A percentile compares a stretch with the other conserved stretches of the same genome.
Conservation (phyloP, 2,113 vertebrate species). For the Glareola pratincola region DNA sequence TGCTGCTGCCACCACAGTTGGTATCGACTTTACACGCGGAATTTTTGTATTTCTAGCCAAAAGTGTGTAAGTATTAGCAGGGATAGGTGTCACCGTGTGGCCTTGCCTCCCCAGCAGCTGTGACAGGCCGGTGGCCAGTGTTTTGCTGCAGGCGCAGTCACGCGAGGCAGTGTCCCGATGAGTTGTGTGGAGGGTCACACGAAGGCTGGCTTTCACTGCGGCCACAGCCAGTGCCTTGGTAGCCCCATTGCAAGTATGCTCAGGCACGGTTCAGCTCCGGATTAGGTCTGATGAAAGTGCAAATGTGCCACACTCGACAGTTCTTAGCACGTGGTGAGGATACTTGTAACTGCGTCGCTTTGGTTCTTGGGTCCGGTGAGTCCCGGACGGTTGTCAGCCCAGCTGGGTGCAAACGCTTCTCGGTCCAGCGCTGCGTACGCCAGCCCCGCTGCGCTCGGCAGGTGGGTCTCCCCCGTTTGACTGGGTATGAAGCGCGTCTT, state of each 20-base stretch:
- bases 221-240: neutral
- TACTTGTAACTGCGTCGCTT: neutral
- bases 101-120: too few species aligned
- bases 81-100: neutral
- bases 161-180: too few species aligned
- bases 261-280: neutral
- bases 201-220: neutral
- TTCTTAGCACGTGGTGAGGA: too few species aligned
- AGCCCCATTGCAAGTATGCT: too few species aligned
- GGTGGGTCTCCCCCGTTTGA: neutral
- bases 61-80: neutral
- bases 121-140: neutral
- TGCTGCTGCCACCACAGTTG: too few species aligned
- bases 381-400: neutral
- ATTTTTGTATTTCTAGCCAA: neutral
- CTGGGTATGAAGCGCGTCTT: neutral
- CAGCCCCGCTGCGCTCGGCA: neutral
- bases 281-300: neutral
- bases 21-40: neutral
- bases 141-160: neutral
- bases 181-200: neutral
- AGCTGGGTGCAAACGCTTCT: too few species aligned
- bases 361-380: neutral
- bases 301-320: too few species aligned
- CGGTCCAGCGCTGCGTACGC: neutral